phyloP scores from a whole-genome alignment of 2,888 invertebrate genomes.

The Glaucopsyche alexis region DNA sequence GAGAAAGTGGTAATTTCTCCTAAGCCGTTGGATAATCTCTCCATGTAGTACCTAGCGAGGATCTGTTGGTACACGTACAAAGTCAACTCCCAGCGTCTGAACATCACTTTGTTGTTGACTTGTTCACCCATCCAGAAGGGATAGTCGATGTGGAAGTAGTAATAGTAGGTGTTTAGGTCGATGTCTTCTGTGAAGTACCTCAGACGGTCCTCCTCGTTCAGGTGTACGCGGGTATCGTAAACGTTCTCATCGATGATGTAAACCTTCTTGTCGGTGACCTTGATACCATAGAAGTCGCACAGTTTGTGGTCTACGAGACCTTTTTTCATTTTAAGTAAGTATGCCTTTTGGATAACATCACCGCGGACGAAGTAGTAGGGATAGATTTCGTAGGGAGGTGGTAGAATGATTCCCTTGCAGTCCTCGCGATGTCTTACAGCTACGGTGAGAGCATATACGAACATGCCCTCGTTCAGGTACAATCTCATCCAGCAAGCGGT shows the following conservation, averaged over 20 bases:
- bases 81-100: constrained; percentile 76
- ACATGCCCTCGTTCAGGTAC: constrained; percentile 78
- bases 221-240: constrained; percentile 76
- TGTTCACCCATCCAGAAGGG: constrained; percentile 82
- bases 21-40: constrained; percentile 75
- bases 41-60: constrained; percentile 80
- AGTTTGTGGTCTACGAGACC: constrained; percentile 71
- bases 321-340: constrained; percentile 73
- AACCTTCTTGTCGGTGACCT: constrained; percentile 69
- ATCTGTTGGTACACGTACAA: constrained; percentile 83
- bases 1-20: constrained; percentile 68
- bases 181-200: constrained; percentile 84
- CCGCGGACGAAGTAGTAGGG: constrained; percentile 84
- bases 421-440: constrained; percentile 76
- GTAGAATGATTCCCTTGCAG: constrained; percentile 73
- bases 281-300: constrained; percentile 75
- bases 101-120: constrained; percentile 57
- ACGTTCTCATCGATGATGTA: constrained; percentile 84
- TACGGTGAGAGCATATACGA: constrained; percentile 76
- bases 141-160: constrained; percentile 80
- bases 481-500: constrained; percentile 77
- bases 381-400: constrained; percentile 80
- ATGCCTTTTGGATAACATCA: constrained; percentile 81
- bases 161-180: constrained; percentile 82
- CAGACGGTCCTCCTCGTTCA: constrained; percentile 78